Evolutionary conservation across 37 sponge, comb jelly and placozoan species (phyloP).

Genomic region (Cladorhizidae sp.): DNA sequence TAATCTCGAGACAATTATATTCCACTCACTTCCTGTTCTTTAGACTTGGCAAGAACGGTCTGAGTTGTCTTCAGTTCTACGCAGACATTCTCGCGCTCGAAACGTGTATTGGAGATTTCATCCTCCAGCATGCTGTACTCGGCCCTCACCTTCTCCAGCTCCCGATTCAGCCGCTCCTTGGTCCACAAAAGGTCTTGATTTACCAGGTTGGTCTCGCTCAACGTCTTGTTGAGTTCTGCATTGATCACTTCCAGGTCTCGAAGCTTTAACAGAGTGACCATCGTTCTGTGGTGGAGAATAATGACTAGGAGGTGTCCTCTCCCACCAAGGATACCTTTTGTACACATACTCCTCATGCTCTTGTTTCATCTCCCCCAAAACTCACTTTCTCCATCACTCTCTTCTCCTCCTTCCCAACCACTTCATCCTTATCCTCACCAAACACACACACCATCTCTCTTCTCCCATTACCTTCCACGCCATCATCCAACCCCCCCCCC

Average conservation of each 20-base stretch:
- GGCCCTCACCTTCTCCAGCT: background rate
- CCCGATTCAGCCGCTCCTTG: background rate
- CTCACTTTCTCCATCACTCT: too few species aligned
- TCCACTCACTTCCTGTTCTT: background rate
- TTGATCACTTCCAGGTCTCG: slow-evolving; percentile 25
- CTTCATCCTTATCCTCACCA: too few species aligned
- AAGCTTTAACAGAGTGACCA: slow-evolving; percentile 14
- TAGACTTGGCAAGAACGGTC: background rate
- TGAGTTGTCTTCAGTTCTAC: slow-evolving; percentile 9
- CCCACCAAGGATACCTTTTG: background rate
- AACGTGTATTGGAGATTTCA: background rate
- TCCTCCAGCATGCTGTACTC: background rate
- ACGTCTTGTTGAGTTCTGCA: slow-evolving; percentile 20
- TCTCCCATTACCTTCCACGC: background rate
- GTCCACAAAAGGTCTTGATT: background rate
- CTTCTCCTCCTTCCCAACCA: too few species aligned
- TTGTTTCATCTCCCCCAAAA: too few species aligned
- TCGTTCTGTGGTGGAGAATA: slow-evolving; percentile 4
- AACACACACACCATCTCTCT: too few species aligned
- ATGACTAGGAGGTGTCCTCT: too few species aligned
- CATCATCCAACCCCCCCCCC: too few species aligned
- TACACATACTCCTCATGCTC: too few species aligned
- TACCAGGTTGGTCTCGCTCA: background rate
- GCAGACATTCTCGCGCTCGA: background rate
- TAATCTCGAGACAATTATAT: too few species aligned